Conservation (phyloP, 1,140 invertebrate genomes). For the Chymomyza costata region DNA sequence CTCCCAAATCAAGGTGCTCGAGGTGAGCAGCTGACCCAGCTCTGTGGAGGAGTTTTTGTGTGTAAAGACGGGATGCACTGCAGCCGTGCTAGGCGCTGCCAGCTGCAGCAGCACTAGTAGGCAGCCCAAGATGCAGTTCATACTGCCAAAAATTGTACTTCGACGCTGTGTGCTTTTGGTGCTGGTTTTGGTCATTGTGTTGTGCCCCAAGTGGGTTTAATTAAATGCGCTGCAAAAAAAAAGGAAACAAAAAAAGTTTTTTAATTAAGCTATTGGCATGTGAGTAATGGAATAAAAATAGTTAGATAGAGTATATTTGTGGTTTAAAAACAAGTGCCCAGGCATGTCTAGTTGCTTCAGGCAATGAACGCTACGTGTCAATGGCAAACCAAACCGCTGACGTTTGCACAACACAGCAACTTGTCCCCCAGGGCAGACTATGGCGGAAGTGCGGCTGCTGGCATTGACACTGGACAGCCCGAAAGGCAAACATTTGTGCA, state of each 20-base stretch:
- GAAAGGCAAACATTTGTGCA: slow-evolving; percentile 8
- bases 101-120: slow-evolving; percentile 28
- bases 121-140: slow-evolving; percentile 12
- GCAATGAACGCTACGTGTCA: slow-evolving; percentile 1
- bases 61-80: slow-evolving; percentile 53
- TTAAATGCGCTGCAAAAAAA: slow-evolving; percentile 29
- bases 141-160: slow-evolving; percentile 39
- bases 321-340: background rate
- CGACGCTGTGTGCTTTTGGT: slow-evolving; percentile 14
- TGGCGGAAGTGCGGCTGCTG: slow-evolving; percentile 44
- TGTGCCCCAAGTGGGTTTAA: slow-evolving; percentile 22
- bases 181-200: slow-evolving; percentile 38
- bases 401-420: slow-evolving; percentile 6
- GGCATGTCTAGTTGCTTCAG: background rate
- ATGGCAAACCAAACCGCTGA: slow-evolving; percentile 9
- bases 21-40: slow-evolving; percentile 77
- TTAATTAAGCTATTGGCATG: background rate
- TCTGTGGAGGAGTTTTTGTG: slow-evolving; percentile 59
- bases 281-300: background rate
- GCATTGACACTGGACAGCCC: slow-evolving; percentile 21
- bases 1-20: slow-evolving; percentile 78
- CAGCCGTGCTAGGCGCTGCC: slow-evolving; percentile 19
- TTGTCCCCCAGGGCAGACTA: slow-evolving; percentile 3
- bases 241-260: background rate
- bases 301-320: background rate